phyloP scores from a whole-genome alignment of 2,888 invertebrate species.

The Clunio marinus region DNA sequence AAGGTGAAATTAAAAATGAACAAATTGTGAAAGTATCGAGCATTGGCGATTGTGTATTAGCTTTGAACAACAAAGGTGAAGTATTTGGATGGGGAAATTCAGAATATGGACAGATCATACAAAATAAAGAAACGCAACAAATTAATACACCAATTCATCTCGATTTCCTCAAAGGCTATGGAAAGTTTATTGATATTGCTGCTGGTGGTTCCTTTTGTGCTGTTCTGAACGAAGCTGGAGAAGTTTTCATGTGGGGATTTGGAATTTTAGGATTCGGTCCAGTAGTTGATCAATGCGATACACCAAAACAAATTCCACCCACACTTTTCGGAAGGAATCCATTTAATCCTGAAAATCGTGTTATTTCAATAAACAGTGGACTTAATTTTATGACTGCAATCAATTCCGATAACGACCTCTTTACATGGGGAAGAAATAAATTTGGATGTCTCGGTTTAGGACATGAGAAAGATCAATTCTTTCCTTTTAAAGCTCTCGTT shows the following conservation, averaged over 20 bases:
- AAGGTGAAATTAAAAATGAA: conserved; percentile 79
- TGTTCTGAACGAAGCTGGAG: conserved; percentile 74
- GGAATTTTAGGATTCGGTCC: conserved; percentile 90
- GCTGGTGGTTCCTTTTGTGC: conserved; percentile 84
- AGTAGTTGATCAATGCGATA: conserved; percentile 59
- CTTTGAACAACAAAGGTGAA: conserved; percentile 82
- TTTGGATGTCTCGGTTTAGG: conserved; percentile 81
- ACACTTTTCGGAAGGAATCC: conserved; percentile 82
- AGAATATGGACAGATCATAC: conserved; percentile 81
- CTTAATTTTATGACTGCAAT: conserved; percentile 75
- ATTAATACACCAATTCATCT: conserved; percentile 67
- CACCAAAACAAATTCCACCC: conserved; percentile 71
- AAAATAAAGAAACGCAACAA: conserved; percentile 59
- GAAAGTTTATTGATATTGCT: conserved; percentile 74
- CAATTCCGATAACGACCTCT: conserved; percentile 78
- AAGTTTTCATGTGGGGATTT: conserved; percentile 90
- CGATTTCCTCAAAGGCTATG: conserved; percentile 60
- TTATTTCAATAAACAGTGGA: conserved; percentile 66
- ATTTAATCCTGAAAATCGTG: conserved; percentile 66
- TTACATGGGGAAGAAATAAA: conserved; percentile 87
- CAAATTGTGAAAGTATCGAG: conserved; percentile 75
- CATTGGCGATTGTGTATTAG: conserved; percentile 81
- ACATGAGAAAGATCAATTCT: conserved; percentile 73
- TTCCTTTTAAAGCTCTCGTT: conserved; percentile 77
- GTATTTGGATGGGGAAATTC: conserved; percentile 97